Conservation (phyloP, 2,888 invertebrate genomes). For the Candidula unifasciata region DNA sequence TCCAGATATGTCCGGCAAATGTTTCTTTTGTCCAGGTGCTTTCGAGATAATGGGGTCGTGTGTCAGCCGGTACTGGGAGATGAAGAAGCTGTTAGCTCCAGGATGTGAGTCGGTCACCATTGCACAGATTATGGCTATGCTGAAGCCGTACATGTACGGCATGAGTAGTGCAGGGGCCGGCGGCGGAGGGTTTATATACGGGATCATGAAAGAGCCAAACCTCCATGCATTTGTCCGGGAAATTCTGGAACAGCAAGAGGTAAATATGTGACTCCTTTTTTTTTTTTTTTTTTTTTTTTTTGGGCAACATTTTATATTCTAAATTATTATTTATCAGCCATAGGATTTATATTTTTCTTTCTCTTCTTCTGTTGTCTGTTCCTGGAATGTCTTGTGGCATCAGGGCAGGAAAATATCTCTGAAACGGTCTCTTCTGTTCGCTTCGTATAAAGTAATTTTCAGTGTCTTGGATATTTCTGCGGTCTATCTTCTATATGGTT, state of each 20-base stretch:
- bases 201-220: conserved; percentile 71
- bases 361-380: too few relatives aligned
- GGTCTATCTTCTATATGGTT: too few relatives aligned
- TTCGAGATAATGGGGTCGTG: conserved; percentile 73
- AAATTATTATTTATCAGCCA: too few relatives aligned
- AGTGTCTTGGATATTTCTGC: too few relatives aligned
- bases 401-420: too few relatives aligned
- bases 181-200: conserved; percentile 78
- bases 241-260: conserved; percentile 46
- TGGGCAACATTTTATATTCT: too few relatives aligned
- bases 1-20: neutral
- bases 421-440: too few relatives aligned
- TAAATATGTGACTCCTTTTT: conserved; percentile 11
- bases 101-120: conserved; percentile 78
- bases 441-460: too few relatives aligned
- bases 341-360: too few relatives aligned
- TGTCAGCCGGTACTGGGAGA: conserved; percentile 77
- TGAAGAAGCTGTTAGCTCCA: conserved; percentile 78
- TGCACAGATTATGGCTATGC: conserved; percentile 69
- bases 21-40: conserved; percentile 68
- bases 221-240: conserved; percentile 38
- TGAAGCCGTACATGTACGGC: conserved; percentile 73
- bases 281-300: neutral
- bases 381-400: too few relatives aligned
- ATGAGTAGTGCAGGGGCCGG: conserved; percentile 78